These are phyloP conservation scores for Strigamia maritima DNA, from an alignment of 2,888 invertebrate genomes.

Conservation along the genomic window DNA sequence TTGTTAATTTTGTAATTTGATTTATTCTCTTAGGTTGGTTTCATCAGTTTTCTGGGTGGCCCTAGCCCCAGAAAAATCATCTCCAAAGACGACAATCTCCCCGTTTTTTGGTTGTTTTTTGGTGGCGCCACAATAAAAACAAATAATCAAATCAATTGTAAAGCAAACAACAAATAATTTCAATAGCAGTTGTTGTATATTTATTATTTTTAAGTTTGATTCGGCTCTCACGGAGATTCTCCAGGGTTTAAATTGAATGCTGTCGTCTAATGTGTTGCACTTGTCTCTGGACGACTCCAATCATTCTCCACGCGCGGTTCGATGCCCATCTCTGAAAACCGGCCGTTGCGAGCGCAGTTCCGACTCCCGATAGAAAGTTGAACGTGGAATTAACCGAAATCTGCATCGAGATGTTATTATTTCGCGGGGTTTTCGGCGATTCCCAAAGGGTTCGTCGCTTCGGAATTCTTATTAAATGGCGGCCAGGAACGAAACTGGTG, in stretches of 20 bases:
- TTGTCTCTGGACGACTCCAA: neutral
- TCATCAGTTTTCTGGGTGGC: too few relatives aligned
- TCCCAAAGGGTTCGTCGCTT: slow-evolving; percentile 74
- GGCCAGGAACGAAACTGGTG: slow-evolving; percentile 76
- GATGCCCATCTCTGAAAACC: slow-evolving; percentile 17
- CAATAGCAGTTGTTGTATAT: too few relatives aligned
- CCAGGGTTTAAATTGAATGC: slow-evolving; percentile 69
- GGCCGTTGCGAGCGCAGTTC: neutral
- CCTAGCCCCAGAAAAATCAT: too few relatives aligned
- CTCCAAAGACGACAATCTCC: too few relatives aligned
- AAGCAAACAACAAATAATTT: too few relatives aligned
- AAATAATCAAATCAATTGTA: too few relatives aligned
- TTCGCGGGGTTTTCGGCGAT: slow-evolving; percentile 73
- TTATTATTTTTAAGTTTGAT: slow-evolving; percentile 76
- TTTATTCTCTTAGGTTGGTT: too few relatives aligned
- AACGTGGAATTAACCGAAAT: slow-evolving; percentile 92
- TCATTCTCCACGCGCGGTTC: neutral
- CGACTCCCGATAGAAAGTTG: slow-evolving; percentile 51
- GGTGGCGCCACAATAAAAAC: too few relatives aligned
- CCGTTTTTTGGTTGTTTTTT: too few relatives aligned
- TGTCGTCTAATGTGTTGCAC: neutral
- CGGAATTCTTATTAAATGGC: slow-evolving; percentile 77
- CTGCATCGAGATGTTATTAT: slow-evolving; percentile 81
- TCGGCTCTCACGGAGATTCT: slow-evolving; percentile 66
- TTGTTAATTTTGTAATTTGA: too few relatives aligned